These are phyloP conservation scores for Felis catus DNA, from an alignment of 2,113 vertebrate genomes.

Conservation along the genomic window DNA sequence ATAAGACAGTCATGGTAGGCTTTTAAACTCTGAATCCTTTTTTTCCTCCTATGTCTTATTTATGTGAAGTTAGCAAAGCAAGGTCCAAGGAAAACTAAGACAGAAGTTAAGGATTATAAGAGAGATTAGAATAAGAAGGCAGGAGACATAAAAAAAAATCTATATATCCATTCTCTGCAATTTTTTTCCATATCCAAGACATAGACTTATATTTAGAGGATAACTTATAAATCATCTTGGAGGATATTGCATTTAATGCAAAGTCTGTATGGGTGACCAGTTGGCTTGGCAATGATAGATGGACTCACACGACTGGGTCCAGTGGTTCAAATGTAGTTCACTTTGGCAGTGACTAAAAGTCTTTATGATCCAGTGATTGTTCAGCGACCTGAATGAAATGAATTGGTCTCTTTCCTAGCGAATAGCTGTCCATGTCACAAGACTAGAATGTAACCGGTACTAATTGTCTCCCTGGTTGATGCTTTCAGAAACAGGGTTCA, in stretches of 20 bases:
- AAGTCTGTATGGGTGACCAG: slow-evolving; percentile 70
- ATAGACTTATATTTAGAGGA: slow-evolving; percentile 47
- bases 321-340: slow-evolving; percentile 76
- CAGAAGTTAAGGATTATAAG: slow-evolving; percentile 25
- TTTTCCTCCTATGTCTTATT: background rate
- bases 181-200: slow-evolving; percentile 40
- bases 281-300: slow-evolving; percentile 76
- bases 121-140: slow-evolving; percentile 27
- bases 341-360: slow-evolving; percentile 74
- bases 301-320: slow-evolving; percentile 50
- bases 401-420: slow-evolving; percentile 68
- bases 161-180: background rate
- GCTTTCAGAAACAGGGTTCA: slow-evolving; percentile 66
- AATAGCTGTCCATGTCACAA: slow-evolving; percentile 67
- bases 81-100: slow-evolving; percentile 25
- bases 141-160: slow-evolving; percentile 32
- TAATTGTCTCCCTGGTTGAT: slow-evolving; percentile 78
- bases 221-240: slow-evolving; percentile 65
- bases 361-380: slow-evolving; percentile 72
- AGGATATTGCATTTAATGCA: slow-evolving; percentile 42
- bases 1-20: background rate
- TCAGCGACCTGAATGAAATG: slow-evolving; percentile 77
- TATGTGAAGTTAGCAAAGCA: background rate
- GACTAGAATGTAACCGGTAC: slow-evolving; percentile 68
- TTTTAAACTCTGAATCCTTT: slow-evolving; percentile 32